Base-by-base conservation (phyloP, 2,888 invertebrate genomes). In the Torymus aiolomorphi region DNA sequence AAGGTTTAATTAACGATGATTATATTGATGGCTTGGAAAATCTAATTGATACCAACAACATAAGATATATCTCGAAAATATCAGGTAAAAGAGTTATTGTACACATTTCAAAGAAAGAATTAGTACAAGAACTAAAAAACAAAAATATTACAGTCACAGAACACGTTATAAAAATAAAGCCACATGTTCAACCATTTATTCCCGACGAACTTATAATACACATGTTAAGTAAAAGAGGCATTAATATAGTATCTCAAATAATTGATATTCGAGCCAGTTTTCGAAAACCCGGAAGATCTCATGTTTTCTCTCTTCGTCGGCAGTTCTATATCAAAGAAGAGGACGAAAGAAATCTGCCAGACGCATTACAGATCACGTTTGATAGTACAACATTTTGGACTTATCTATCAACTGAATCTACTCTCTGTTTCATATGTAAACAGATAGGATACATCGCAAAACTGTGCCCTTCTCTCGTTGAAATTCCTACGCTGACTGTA, bases 1-100 rank as follows among this genome's bases (percentile, higher is more conserved):
- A 65, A 49, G 51, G 51, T 16, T 51, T 65, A 2, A 65, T 51
- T 3, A 65, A 65, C 14, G 67, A 67, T 54, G 67, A 67, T 14
- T 67, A 67, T 20, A 20, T 54, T n/a, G 67, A 52, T n/a, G 67
- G 52, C 1, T 2, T 67, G 2, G 67, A 67, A 20, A 14, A 65
- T 8, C 5, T 65, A 1, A 51, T 31, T 2, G 5, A 49, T 13
- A 14, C 51, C 10, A 51, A 51, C 2, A 14, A 49, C 16, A 51
- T 65, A 16, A 20, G 16, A 49, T 31, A n/a, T 12, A 65, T 65
- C 3, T 65, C 65, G 1, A 65, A 65, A 65, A 51, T 65, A 13
- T 49, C 65, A 31, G 65, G 65, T 3, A 49, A 65, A n/a, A 65
- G 65, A 65, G 16, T 65, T 2, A 49, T n/a, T 2, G 51, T 65